Evolutionary conservation across 2,113 vertebrate species (phyloP).

Genomic region (Protobothrops mucrosquamatus): DNA sequence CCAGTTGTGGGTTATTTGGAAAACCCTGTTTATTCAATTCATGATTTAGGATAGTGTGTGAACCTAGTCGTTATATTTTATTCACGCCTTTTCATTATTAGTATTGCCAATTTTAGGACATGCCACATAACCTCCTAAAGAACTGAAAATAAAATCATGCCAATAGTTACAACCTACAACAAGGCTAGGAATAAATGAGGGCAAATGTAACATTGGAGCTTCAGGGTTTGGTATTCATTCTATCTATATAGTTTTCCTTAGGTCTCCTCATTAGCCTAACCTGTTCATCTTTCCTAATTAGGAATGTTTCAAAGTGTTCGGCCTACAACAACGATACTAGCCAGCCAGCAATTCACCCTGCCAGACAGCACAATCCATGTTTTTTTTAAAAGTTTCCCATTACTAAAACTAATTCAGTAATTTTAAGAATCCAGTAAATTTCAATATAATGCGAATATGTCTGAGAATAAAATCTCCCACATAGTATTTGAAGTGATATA

Average conservation of each 20-base stretch:
- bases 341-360: not conserved
- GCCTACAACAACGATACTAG: not conserved
- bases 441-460: not conserved
- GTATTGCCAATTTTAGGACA: not conserved
- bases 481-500: not conserved
- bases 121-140: not conserved
- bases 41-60: not conserved
- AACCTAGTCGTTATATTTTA: not conserved
- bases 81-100: not conserved
- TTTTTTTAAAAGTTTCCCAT: not conserved
- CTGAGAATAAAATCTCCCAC: not conserved
- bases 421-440: not conserved
- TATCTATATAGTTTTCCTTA: not conserved
- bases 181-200: not conserved
- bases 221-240: not conserved
- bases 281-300: conserved; percentile 9
- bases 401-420: not conserved
- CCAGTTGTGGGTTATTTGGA: not conserved
- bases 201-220: not conserved
- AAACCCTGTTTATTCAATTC: not conserved
- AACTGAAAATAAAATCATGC: not conserved
- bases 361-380: not conserved
- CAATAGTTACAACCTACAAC: not conserved
- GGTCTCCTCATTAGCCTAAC: not conserved
- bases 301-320: not conserved